Percentiles rank a stretch among this genome's conserved stretches.
Evolutionary conservation across 2,888 invertebrate species (phyloP).

Genomic region (Tortrix viridana): DNA sequence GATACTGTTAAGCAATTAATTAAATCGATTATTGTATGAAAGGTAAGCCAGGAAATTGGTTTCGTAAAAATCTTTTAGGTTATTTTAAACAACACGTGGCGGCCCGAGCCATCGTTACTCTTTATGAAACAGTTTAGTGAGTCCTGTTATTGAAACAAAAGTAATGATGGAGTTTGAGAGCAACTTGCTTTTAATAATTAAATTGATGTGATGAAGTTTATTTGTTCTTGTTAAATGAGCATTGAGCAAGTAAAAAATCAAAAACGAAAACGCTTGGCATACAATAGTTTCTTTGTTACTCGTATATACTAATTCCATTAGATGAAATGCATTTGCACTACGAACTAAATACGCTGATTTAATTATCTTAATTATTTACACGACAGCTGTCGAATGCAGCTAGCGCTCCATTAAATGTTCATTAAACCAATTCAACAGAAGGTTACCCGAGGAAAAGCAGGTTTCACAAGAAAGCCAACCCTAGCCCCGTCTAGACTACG

Average conservation of each 20-base stretch:
- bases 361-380: slow-evolving; percentile 16
- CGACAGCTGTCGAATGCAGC: neutral
- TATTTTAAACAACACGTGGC: slow-evolving; percentile 7
- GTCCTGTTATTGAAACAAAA: neutral
- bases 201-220: no score
- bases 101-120: neutral
- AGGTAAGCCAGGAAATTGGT: slow-evolving; percentile 5
- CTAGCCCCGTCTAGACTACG: slow-evolving; percentile 35
- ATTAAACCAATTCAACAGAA: slow-evolving; percentile 24
- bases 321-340: no score
- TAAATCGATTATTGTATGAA: slow-evolving; percentile 23
- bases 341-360: neutral
- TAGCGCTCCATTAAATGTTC: slow-evolving; percentile 8
- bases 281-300: no score
- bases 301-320: no score
- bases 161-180: no score
- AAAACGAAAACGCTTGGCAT: no score
- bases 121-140: neutral
- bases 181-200: neutral
- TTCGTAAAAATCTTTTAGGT: neutral
- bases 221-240: neutral
- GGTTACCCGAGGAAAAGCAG: slow-evolving; percentile 23
- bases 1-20: slow-evolving; percentile 37
- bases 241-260: neutral
- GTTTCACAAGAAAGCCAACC: slow-evolving; percentile 32